These are phyloP conservation scores for Clostera curtula DNA, from an alignment of 2,888 invertebrate genomes.

Conservation along the genomic window DNA sequence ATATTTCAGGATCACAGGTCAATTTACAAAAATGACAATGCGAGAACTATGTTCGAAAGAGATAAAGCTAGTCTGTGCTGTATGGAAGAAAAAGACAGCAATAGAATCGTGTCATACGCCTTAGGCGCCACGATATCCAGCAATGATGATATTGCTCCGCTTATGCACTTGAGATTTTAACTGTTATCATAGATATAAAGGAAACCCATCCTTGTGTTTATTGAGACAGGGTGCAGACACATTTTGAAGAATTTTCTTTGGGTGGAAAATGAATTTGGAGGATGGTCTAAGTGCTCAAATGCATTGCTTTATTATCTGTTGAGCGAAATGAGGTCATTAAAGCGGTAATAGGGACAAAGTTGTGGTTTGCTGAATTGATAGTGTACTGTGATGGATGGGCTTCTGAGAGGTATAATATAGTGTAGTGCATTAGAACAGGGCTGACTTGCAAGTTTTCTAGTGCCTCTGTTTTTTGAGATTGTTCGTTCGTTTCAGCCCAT, in stretches of 20 bases:
- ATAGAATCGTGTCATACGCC: conserved; percentile 40
- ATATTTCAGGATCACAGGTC: conserved; percentile 58
- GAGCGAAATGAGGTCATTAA: conserved; percentile 54
- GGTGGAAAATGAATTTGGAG: conserved; percentile 21
- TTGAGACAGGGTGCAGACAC: conserved; percentile 21
- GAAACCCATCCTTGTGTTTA: conserved; percentile 26
- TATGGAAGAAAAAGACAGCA: conserved; percentile 25
- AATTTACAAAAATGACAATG: conserved; percentile 66
- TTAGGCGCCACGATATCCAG: conserved; percentile 46
- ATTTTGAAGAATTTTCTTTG: conserved; percentile 6
- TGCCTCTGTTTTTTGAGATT: too few relatives aligned
- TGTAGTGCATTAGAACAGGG: too few relatives aligned
- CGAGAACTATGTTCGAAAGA: conserved; percentile 33
- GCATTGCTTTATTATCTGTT: conserved; percentile 59
- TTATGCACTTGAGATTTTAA: conserved; percentile 28
- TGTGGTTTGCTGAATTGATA: conserved; percentile 18
- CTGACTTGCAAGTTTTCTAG: too few relatives aligned
- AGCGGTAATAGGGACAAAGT: conserved; percentile 32
- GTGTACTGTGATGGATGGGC: conserved; percentile 5
- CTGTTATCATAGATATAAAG: conserved; percentile 11
- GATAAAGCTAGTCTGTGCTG: conserved; percentile 19
- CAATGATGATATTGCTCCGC: conserved; percentile 50
- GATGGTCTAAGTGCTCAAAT: conserved; percentile 28
- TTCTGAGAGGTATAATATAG: too few relatives aligned
- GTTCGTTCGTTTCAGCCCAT: too few relatives aligned